Conservation (phyloP, 2,113 vertebrate genomes). For the Ceyx margarethae region DNA sequence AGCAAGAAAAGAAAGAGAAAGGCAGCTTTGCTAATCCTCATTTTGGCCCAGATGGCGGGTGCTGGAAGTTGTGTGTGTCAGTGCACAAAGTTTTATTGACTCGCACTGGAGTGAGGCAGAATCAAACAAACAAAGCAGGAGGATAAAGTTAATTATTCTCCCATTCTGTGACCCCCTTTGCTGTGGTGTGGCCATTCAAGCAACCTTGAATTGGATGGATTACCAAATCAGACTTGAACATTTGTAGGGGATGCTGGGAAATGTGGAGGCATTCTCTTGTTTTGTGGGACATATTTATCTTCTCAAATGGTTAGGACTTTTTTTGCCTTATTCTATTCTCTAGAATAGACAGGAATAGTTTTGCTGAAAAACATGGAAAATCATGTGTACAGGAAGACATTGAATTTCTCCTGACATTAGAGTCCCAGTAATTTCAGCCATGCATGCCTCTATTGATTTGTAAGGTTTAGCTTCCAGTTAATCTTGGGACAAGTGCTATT, state of each 20-base stretch:
- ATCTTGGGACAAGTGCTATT: not conserved
- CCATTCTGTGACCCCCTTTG: not conserved
- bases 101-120: slow-evolving; percentile 22
- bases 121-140: slow-evolving; percentile 49
- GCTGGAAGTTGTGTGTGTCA: not conserved
- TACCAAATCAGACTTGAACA: slow-evolving; percentile 55
- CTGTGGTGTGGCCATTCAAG: slow-evolving; percentile 20
- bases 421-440: not conserved
- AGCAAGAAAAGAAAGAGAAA: slow-evolving; percentile 70
- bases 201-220: slow-evolving; percentile 66
- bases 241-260: slow-evolving; percentile 35
- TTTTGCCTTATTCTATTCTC: not conserved
- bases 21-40: slow-evolving; percentile 53
- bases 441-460: not conserved
- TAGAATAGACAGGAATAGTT: not conserved
- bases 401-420: not conserved
- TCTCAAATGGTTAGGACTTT: not conserved
- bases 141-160: slow-evolving; percentile 61
- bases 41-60: slow-evolving; percentile 45
- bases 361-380: not conserved
- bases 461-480: not conserved
- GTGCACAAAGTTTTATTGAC: slow-evolving; percentile 61
- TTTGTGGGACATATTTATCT: not conserved
- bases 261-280: not conserved
- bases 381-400: not conserved